Evolutionary conservation across 2,113 vertebrate genomes (phyloP), one percentile per base, ranked within the genome.

Genomic region (Periophthalmodon schlosseri): DNA sequence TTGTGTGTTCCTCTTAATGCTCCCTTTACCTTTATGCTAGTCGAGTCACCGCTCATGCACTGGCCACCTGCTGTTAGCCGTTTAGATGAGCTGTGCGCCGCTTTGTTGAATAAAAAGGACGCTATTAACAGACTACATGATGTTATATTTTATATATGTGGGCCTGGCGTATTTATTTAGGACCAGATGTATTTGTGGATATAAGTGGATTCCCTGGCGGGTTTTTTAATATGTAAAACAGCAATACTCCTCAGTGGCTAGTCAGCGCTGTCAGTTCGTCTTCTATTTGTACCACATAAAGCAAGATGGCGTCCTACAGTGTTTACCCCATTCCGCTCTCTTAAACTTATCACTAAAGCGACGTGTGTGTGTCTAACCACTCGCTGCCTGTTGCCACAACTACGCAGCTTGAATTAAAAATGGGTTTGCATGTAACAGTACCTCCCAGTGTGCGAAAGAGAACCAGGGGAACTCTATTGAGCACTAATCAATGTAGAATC

Each of bases 401-500:
- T 33, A 83, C 72, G 44, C 28, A 72, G 23, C 58, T 68, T 76
- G 21, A 13, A 50, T 66, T 69, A 39, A 36, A 71, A 64, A 36
- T 63, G 15, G 20, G 16, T 73, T 44, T 63, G n/a, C n/a, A 70
- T 73, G 39, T 69, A 52, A 34, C 69, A 60, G 57, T 44, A 49
- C 12, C 11, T 57, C 39, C 16, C 36, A 36, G 56, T 71, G 52
- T 44, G 39, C 49, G 20, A 28, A 63, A 63, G 47, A 58, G 56
- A 21, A 72, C 72, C 61, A 28, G 64, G 39, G 57, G 68, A 57
- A 79, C 64, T 71, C 68, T 76, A 84, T 74, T 36, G 54, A 75
- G 72, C 50, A 72, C 1, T 0, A 80, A 77, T 79, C 58, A 79
- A 82, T 77, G 69, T 47, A 16, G 33, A 71, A 73, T 69, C 34